Evolutionary conservation across 1,140 invertebrate genomes (phyloP).

Genomic region (Mylabris phalerata): DNA sequence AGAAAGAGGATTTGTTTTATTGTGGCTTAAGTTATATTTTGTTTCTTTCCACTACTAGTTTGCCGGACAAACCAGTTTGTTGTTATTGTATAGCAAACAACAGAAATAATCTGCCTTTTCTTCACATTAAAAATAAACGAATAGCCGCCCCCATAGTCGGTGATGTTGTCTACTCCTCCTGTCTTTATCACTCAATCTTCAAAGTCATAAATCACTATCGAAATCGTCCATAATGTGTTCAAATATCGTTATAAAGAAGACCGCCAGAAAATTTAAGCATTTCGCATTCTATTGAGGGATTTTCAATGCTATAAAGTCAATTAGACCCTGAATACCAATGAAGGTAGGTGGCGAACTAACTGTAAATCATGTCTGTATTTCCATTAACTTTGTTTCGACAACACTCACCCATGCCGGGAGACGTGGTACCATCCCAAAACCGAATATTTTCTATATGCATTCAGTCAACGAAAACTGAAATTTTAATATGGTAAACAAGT

Average conservation of each 20-base stretch:
- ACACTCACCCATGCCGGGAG: not conserved
- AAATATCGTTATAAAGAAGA: conserved; percentile 25
- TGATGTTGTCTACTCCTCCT: not conserved
- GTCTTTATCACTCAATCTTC: conserved; percentile 31
- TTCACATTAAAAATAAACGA: conserved; percentile 4
- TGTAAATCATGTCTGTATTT: conserved; percentile 23
- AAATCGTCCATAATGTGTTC: conserved; percentile 32
- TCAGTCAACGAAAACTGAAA: no score
- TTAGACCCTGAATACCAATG: conserved; percentile 23
- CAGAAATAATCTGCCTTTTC: conserved; percentile 28
- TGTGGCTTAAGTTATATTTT: no score
- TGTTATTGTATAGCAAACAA: conserved; percentile 5
- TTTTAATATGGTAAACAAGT: no score
- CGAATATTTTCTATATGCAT: no score
- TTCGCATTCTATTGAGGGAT: conserved; percentile 27
- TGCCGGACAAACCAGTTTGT: no score
- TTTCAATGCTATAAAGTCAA: conserved; percentile 23
- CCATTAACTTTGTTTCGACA: conserved; percentile 9
- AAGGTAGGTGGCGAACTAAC: conserved; percentile 21
- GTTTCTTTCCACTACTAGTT: no score
- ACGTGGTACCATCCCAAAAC: no score
- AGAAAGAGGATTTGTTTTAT: no score
- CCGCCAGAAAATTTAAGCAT: conserved; percentile 20
- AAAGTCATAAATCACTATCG: conserved; percentile 33
- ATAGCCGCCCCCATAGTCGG: no score